Percentiles rank a stretch among this genome's conserved stretches.
phyloP scores from a whole-genome alignment of 2,113 vertebrate species.

The Solea senegalensis region DNA sequence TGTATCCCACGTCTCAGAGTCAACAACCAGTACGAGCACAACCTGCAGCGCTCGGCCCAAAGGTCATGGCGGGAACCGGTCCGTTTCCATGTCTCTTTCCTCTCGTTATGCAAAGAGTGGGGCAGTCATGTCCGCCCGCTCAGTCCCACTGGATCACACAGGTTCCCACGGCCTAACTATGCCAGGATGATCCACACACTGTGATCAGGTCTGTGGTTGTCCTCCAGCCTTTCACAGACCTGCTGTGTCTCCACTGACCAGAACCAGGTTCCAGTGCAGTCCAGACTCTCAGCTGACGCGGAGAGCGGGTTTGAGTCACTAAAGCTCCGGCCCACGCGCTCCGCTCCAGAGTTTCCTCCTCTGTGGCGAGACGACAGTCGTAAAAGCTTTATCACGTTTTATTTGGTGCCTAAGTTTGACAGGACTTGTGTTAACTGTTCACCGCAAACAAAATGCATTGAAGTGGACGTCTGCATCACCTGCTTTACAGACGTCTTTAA shows the following conservation, averaged over 20 bases:
- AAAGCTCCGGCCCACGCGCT: slow-evolving; percentile 25
- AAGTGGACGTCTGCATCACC: slow-evolving; percentile 59
- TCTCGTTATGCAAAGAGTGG: slow-evolving; percentile 67
- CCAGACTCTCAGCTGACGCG: not conserved
- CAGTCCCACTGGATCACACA: slow-evolving; percentile 55
- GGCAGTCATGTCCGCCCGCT: slow-evolving; percentile 3
- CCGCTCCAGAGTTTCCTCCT: not conserved
- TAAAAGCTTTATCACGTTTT: slow-evolving; percentile 79
- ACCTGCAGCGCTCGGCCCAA: slow-evolving; percentile 45
- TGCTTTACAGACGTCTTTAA: slow-evolving; percentile 70
- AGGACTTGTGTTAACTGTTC: slow-evolving; percentile 60
- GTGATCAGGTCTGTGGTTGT: slow-evolving; percentile 60
- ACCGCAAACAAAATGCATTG: slow-evolving; percentile 59
- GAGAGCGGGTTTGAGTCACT: slow-evolving; percentile 58
- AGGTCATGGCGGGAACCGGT: slow-evolving; percentile 42
- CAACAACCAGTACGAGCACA: slow-evolving; percentile 52
- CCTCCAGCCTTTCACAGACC: slow-evolving; percentile 23
- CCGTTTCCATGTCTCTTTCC: slow-evolving; percentile 30
- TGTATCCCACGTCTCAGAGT: slow-evolving; percentile 53
- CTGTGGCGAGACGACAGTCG: slow-evolving; percentile 52
- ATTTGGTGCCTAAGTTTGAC: slow-evolving; percentile 80
- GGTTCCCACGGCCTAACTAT: slow-evolving; percentile 60
- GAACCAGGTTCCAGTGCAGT: not conserved
- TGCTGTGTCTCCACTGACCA: not conserved
- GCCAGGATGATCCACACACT: slow-evolving; percentile 75